Evolutionary conservation across 1,140 invertebrate genomes (phyloP), one percentile per base, ranked within the genome.

Genomic region (Formica exsecta): DNA sequence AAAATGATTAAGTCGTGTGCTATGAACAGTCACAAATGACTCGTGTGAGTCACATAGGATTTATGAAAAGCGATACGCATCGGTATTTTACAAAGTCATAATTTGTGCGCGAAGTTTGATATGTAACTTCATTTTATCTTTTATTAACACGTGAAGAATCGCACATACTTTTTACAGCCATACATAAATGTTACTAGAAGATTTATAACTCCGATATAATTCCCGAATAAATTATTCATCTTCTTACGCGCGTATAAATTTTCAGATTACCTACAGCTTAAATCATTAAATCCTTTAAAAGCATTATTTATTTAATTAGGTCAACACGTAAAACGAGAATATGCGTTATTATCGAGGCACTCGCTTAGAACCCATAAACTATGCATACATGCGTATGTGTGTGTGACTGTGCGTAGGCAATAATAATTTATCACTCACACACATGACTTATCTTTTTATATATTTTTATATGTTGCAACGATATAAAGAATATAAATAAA

Each of bases 61-160:
- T 59, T 22, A 59, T 22, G n/a, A 59, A n/a, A 59, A 59, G n/a
- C 54, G 54, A 59, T 59, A 22, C n/a, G n/a, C 54, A 59, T 59
- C 54, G 3, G n/a, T 59, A 57, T 59, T 59, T 59, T 59, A 59
- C 8, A 3, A 59, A 59, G n/a, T 6, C 54, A 22, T 22, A 22
- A 59, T 59, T 59, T 57, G 19, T 57, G 19, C 54, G 19, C 19
- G 1, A 48, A 48, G 54, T n/a, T 22, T 22, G n/a, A 59, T 59
- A 59, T 5, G 54, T 8, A 57, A 57, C n/a, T 59, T 59, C 9
- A 22, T 59, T n/a, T 59, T 59, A 57, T 57, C 54, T 57, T 57
- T 57, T 57, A 57, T 29, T 29, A 32, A 59, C 7, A 22, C 54
- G 8, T 6, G 54, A 0, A 51, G 16, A 0, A 59, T 59, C 54